Evolutionary conservation across 92 coral and sea anemone species (phyloP).

Genomic region (Montipora capitata): DNA sequence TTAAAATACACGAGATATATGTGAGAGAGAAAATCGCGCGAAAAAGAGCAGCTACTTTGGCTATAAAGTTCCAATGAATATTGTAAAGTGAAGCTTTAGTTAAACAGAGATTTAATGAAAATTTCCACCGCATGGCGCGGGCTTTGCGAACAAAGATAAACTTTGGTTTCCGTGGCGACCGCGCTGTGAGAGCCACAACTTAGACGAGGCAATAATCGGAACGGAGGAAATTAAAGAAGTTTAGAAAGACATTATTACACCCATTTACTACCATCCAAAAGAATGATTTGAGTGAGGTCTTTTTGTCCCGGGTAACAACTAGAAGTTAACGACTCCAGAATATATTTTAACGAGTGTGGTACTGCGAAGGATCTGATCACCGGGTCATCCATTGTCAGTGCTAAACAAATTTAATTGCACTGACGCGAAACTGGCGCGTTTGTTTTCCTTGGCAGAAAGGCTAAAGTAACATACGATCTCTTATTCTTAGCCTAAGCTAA

Average conservation of each 20-base stretch:
- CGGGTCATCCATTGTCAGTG: constrained; percentile 25
- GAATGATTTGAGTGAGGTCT: background rate
- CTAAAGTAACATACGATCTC: constrained; percentile 21
- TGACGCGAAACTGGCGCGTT: constrained; percentile 38
- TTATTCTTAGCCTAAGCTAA: constrained; percentile 1
- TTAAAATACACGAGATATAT: constrained; percentile 50
- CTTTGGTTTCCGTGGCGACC: constrained; percentile 44
- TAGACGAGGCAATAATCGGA: too few relatives aligned
- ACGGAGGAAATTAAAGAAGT: constrained; percentile 18
- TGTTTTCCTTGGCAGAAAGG: constrained; percentile 31
- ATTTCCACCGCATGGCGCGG: constrained; percentile 48
- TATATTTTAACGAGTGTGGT: background rate
- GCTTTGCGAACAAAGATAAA: constrained; percentile 45
- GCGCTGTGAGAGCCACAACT: constrained; percentile 1
- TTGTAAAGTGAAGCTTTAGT: constrained; percentile 19
- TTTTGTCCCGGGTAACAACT: background rate
- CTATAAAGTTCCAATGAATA: constrained; percentile 22
- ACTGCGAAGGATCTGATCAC: background rate
- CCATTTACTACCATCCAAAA: constrained; percentile 12
- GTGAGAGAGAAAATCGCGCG: constrained; percentile 25
- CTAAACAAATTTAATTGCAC: constrained; percentile 32
- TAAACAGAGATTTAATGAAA: constrained; percentile 44
- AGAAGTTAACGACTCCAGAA: background rate
- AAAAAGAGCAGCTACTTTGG: constrained; percentile 35
- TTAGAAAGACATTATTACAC: constrained; percentile 11